Evolutionary conservation across 2,113 vertebrate genomes (phyloP), one percentile per base, ranked within the genome.

Genomic region (Dascyllus trimaculatus): DNA sequence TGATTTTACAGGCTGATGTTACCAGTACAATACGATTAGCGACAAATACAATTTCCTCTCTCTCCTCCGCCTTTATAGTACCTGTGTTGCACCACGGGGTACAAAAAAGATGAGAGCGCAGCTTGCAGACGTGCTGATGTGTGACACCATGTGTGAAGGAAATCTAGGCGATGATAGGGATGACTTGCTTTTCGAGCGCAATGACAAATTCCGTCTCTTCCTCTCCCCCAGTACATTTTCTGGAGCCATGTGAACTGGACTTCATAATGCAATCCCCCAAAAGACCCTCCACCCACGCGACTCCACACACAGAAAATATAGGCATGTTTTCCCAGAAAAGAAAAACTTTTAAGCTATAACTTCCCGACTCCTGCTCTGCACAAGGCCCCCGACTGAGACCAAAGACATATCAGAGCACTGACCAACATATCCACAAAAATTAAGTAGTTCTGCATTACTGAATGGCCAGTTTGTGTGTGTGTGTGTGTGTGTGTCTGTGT

Each of bases 161-260:
- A 70, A 48, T 78, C 69, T 40, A 65, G 7, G 10, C 24, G 63
- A 56, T 35, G 38, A 76, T 32, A 24, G 59, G 61, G n/a, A 67
- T 68, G 35, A 40, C 35, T 74, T 51, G 53, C 65, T 73, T 81
- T 76, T 59, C 67, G 48, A 74, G 71, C 73, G 46, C 29, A 74
- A 11, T 49, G 60, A 64, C 59, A 80, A 69, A 76, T 70, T 75
- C 58, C 54, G 46, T 70, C 35, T 79, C 58, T 71, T 71, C 49
- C n/a, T 60, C 60, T 84, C 24, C 64, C 32, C 64, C 32, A 61
- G 46, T 46, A 57, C 13, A 71, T 74, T 69, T 69, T 61, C 66
- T 71, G 56, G 71, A 75, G 49, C 52, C 8, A 64, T 65, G 21
- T 63, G 66, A 84, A 70, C 63, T 52, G 61, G 77, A 85, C 75